These are phyloP conservation scores for Hirtodrosophila trivittata DNA, from an alignment of 2,888 invertebrate species.

Conservation along the genomic window DNA sequence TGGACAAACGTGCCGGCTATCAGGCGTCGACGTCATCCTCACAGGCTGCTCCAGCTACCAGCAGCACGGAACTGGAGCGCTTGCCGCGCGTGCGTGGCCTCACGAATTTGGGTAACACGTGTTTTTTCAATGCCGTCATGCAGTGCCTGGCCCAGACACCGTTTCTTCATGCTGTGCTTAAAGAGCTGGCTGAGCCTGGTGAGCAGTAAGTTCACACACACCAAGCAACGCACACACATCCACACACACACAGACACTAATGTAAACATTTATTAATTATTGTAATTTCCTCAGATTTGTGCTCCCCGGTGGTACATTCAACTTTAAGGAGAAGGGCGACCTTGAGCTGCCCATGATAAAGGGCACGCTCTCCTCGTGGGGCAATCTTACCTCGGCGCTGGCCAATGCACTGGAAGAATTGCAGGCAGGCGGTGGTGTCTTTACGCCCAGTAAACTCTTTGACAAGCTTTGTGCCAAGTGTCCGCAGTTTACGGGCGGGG, in stretches of 20 bases:
- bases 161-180: constrained; percentile 88
- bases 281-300: constrained; percentile 84
- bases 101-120: constrained; percentile 96
- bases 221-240: background rate
- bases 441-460: constrained; percentile 87
- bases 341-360: constrained; percentile 87
- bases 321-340: constrained; percentile 85
- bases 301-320: constrained; percentile 89
- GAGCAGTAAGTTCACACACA: constrained; percentile 84
- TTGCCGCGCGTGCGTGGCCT: constrained; percentile 90
- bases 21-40: constrained; percentile 1
- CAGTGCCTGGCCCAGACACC: constrained; percentile 96
- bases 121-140: constrained; percentile 98
- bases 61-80: constrained; percentile 40
- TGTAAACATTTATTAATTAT: background rate
- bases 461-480: constrained; percentile 87
- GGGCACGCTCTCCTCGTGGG: constrained; percentile 89
- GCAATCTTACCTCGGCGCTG: constrained; percentile 87
- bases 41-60: background rate
- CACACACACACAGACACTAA: background rate
- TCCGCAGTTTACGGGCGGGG: constrained; percentile 95
- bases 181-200: constrained; percentile 88
- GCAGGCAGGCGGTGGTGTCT: constrained; percentile 86
- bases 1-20: constrained; percentile 42
- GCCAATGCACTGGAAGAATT: constrained; percentile 89